These are phyloP conservation scores for Tetanocera ferruginea DNA, from an alignment of 2,888 invertebrate genomes.

Conservation along the genomic window DNA sequence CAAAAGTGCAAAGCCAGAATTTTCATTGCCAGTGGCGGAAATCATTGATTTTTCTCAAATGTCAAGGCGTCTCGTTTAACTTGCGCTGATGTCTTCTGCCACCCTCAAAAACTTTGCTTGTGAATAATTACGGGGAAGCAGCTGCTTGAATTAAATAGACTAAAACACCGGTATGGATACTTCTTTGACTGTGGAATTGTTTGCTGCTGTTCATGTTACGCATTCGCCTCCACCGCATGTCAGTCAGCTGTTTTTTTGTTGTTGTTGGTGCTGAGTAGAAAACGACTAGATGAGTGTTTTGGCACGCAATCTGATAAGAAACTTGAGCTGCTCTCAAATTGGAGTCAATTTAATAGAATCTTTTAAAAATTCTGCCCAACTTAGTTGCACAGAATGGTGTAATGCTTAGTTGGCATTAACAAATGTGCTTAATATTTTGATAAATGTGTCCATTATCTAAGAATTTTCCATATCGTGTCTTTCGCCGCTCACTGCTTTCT, in stretches of 20 bases:
- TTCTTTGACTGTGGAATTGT: background rate
- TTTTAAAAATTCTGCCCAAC: too few species aligned
- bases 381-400: too few species aligned
- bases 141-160: background rate
- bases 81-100: background rate
- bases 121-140: background rate
- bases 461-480: background rate
- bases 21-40: slow-evolving; percentile 36
- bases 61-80: slow-evolving; percentile 37
- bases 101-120: background rate
- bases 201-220: background rate
- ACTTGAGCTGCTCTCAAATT: too few species aligned
- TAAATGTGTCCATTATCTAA: background rate
- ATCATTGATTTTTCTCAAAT: slow-evolving; percentile 41
- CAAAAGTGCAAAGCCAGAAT: slow-evolving; percentile 2
- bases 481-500: background rate
- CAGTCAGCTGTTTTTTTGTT: slow-evolving; percentile 15
- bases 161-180: background rate
- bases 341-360: too few species aligned
- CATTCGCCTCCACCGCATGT: background rate
- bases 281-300: too few species aligned
- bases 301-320: too few species aligned
- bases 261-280: too few species aligned
- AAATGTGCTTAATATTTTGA: too few species aligned
- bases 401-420: too few species aligned